Base-by-base conservation (phyloP, 2,797 vertebrate genomes). In the Miichthys miiuy region DNA sequence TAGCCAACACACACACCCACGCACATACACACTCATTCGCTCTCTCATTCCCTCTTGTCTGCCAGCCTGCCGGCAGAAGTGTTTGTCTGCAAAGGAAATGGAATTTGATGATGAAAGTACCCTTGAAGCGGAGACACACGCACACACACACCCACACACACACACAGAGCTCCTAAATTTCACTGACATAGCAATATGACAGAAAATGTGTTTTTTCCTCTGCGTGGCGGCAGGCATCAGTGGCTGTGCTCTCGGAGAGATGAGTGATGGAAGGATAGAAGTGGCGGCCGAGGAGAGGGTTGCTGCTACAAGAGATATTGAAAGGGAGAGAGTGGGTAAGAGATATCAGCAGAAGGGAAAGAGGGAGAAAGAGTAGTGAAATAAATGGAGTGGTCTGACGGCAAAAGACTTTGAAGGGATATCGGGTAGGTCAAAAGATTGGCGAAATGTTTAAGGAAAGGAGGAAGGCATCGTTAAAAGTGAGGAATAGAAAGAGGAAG, bases 21-120 rank as follows among this genome's bases (percentile, higher is more conserved):
- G 17, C 68, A 42, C 42, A 55, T 13, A 76, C 82, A 69, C 80
- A 72, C 79, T 54, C 64, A 20, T 38, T 68, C 50, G 20, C 80
- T 70, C 89, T 76, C 72, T 87, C 84, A 80, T 88, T 90, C 91
- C 68, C 87, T 85, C 75, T 88, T 87, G 76, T 87, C 89, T 90
- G 83, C 83, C 82, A 84, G 91, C 71, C 85, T 85, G 84, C 80
- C 76, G 84, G 87, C 89, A 87, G 82, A 90, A 89, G 82, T 91
- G 89, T 93, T 91, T 93, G 91, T 91, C 90, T 89, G 90, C 83
- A 81, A 90, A 91, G 90, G 89, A 94, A 94, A 93, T 93, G 86
- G 92, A 92, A 93, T 92, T 91, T 94, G 90, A 94, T 94, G 91
- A 92, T 93, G 92, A 90, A 94, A 92, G 90, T 93, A 93, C 90